Base-by-base conservation (phyloP, 2,888 invertebrate species). In the Lagria hirta region DNA sequence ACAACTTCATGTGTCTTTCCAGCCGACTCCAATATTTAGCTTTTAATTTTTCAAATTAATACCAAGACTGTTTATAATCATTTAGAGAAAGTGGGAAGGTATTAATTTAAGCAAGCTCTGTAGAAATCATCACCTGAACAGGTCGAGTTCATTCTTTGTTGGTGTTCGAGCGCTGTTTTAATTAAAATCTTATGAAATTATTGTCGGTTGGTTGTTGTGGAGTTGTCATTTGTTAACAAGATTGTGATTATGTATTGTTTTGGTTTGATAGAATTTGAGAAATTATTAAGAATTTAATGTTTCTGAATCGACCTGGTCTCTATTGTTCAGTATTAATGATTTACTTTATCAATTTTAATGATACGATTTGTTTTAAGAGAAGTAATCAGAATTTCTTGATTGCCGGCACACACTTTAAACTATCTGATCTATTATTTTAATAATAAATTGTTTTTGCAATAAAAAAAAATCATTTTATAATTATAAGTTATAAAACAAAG, bases 161-260 rank as follows among this genome's bases (percentile, higher is more conserved):
- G 33, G 21, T 13, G 16, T 16, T 24, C 26, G 34, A 21, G 14
- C 13, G 4, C 33, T 16, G 35, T 41, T 45, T 45, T 45, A 45
- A 45, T 45, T 45, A 45, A 45, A 45, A 45, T 42, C 36, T 35
- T 41, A 23, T 17, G 56, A 57, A 60, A 58, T 57, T 57, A 61
- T 61, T 55, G 61, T 51, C 51, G 58, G 22, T 13, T 21, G 33
- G 23, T 16, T 33, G 54, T 52, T 42, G 51, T 52, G 52, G 52
- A 56, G 59, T 58, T 60, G 60, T 60, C 62, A 55, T 58, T 60
- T 57, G 59, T 56, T 61, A 61, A 60, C 58, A 57, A 58, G 54
- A 54, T 56, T 54, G 55, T 50, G 61, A 62, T 62, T 61, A 57
- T 61, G 59, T 58, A 62, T 64, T 64, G 62, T 64, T 62, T 53